Conservation (phyloP, 2,888 invertebrate species). For the Tupiocoris notatus region DNA sequence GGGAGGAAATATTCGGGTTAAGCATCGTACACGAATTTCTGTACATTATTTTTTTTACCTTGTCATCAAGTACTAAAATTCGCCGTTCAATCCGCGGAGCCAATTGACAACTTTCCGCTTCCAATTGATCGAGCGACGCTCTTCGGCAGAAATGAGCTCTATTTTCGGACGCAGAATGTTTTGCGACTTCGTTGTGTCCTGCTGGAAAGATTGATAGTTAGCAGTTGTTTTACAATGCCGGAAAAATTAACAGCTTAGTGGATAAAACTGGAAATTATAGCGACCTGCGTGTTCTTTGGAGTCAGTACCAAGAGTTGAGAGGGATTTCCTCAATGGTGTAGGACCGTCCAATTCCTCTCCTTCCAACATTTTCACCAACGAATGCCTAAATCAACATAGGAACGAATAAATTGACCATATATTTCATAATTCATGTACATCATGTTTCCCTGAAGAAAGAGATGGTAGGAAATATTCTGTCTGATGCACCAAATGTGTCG, state of each 20-base stretch:
- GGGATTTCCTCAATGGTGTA: slow-evolving; percentile 64
- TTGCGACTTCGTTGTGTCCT: slow-evolving; percentile 53
- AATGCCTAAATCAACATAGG: slow-evolving; percentile 60
- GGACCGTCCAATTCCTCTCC: slow-evolving; percentile 69
- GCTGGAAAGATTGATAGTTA: slow-evolving; percentile 13
- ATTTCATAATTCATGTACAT: too few relatives aligned
- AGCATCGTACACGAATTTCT: too few relatives aligned
- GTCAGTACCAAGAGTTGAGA: slow-evolving; percentile 51
- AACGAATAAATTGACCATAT: too few relatives aligned
- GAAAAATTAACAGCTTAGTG: not conserved
- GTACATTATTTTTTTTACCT: slow-evolving; percentile 4
- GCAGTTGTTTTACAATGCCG: too few relatives aligned
- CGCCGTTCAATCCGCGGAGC: slow-evolving; percentile 79
- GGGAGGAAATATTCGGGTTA: too few relatives aligned
- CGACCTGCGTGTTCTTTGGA: slow-evolving; percentile 14
- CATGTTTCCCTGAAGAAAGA: too few relatives aligned
- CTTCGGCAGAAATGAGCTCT: slow-evolving; percentile 56
- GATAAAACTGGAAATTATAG: not conserved
- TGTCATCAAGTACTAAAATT: slow-evolving; percentile 58
- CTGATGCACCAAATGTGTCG: too few relatives aligned
- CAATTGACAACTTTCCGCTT: slow-evolving; percentile 76
- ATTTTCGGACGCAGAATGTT: slow-evolving; percentile 1
- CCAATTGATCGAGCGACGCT: slow-evolving; percentile 77
- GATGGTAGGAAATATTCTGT: too few relatives aligned
- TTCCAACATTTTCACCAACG: slow-evolving; percentile 75